These are phyloP conservation scores for Pteronotus mesoamericanus DNA, from an alignment of 2,797 vertebrate genomes.

Conservation along the genomic window DNA sequence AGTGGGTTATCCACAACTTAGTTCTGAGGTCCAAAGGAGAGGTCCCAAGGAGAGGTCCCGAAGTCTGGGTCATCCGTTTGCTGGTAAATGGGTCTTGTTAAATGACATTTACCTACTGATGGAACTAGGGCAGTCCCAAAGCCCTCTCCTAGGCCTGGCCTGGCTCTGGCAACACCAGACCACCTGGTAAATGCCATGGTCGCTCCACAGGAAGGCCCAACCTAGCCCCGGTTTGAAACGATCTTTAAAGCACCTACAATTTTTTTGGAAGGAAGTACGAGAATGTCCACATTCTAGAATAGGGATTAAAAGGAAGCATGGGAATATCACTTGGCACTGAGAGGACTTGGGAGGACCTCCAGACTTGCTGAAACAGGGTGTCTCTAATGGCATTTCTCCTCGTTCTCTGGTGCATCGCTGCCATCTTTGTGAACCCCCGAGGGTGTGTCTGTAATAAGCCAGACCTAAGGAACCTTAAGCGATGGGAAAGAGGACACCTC, in stretches of 20 bases:
- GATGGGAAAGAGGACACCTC: background rate
- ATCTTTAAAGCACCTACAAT: background rate
- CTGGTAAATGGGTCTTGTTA: background rate
- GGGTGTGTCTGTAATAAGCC: background rate
- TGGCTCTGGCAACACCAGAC: background rate
- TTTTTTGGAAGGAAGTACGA: background rate
- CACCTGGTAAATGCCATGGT: background rate
- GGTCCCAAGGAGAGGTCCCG: background rate
- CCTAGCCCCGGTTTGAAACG: background rate
- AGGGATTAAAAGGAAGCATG: background rate
- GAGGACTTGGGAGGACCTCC: background rate
- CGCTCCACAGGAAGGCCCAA: background rate
- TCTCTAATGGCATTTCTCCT: background rate
- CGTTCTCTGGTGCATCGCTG: background rate
- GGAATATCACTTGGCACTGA: background rate
- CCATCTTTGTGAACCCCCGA: background rate
- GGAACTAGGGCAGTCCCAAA: background rate
- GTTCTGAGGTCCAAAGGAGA: background rate
- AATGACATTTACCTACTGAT: background rate
- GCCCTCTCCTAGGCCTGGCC: background rate
- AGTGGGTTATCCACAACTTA: background rate
- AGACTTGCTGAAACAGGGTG: background rate
- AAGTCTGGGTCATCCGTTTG: background rate
- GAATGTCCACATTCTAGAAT: background rate
- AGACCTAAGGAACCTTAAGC: background rate